Evolutionary conservation across 2,888 invertebrate species (phyloP).

Genomic region (Masnerella sp.): DNA sequence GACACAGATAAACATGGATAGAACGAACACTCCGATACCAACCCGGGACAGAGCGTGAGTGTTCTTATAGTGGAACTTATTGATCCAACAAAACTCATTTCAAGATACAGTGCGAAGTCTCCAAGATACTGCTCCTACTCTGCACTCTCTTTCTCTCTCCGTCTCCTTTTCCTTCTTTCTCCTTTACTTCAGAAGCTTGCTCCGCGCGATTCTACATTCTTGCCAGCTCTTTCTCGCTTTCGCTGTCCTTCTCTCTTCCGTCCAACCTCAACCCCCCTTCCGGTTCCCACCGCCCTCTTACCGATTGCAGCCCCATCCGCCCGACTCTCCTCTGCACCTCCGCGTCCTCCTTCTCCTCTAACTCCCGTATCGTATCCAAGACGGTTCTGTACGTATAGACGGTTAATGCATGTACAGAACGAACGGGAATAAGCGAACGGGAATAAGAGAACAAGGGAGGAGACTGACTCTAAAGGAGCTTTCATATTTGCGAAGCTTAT

Average conservation of each 20-base stretch:
- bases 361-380: slow-evolving; percentile 72
- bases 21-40: slow-evolving; percentile 72
- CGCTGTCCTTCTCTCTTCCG: slow-evolving; percentile 63
- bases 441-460: slow-evolving; percentile 61
- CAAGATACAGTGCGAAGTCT: slow-evolving; percentile 79
- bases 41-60: slow-evolving; percentile 74
- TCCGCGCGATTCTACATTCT: slow-evolving; percentile 59
- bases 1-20: slow-evolving; percentile 77
- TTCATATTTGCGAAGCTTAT: slow-evolving; percentile 60
- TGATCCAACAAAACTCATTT: slow-evolving; percentile 79
- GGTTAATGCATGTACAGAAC: slow-evolving; percentile 67
- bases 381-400: slow-evolving; percentile 66
- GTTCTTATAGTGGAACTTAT: slow-evolving; percentile 79
- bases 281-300: slow-evolving; percentile 63
- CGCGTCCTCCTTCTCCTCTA: slow-evolving; percentile 61
- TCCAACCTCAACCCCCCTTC: slow-evolving; percentile 63
- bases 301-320: slow-evolving; percentile 67
- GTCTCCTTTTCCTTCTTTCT: slow-evolving; percentile 59
- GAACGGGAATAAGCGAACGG: slow-evolving; percentile 64
- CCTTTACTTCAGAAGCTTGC: slow-evolving; percentile 60
- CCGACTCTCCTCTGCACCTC: slow-evolving; percentile 64
- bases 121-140: slow-evolving; percentile 77
- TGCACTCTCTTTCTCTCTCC: slow-evolving; percentile 66
- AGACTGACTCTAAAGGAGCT: slow-evolving; percentile 53
- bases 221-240: slow-evolving; percentile 40